Percentiles rank a stretch among this genome's conserved stretches.
Evolutionary conservation across 2,888 invertebrate species (phyloP).

Genomic region (Crepidodera aurea): DNA sequence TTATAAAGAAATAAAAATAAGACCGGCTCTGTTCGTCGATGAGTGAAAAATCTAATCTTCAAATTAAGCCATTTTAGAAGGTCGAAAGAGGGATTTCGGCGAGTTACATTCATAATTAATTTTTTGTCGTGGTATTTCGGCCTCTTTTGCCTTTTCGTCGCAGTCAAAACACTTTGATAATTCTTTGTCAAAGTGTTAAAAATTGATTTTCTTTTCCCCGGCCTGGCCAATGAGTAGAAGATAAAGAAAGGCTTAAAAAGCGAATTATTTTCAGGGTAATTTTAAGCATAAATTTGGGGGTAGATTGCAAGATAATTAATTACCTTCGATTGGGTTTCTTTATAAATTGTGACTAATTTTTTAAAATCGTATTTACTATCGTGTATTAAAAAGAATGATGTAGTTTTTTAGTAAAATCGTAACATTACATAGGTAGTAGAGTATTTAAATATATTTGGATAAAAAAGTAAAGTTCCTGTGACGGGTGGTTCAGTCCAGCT

Average conservation of each 20-base stretch:
- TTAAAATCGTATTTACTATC: too few species aligned
- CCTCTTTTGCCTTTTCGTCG: constrained; percentile 2
- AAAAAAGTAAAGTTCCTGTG: too few species aligned
- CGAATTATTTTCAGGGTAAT: constrained; percentile 5
- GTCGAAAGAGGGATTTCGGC: constrained; percentile 20
- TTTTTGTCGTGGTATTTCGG: constrained; percentile 14
- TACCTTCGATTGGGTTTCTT: too few species aligned
- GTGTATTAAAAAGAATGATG: too few species aligned
- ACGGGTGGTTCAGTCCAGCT: too few species aligned
- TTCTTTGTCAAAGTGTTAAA: constrained; percentile 23
- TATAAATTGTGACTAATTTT: too few species aligned
- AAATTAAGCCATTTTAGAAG: constrained; percentile 33
- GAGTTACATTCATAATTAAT: constrained; percentile 34
- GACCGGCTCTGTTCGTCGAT: constrained; percentile 1
- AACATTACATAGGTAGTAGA: too few species aligned
- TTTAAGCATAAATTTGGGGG: neutral
- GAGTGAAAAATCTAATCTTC: constrained; percentile 23
- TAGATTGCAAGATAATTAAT: neutral
- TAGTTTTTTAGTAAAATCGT: too few species aligned
- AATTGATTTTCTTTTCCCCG: constrained; percentile 15
- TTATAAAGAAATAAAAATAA: neutral
- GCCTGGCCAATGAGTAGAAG: constrained; percentile 7
- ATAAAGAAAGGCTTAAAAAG: constrained; percentile 18
- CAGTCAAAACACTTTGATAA: constrained; percentile 21
- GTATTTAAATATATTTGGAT: too few species aligned